phyloP scores from a whole-genome alignment of 2,888 invertebrate species.

The Colostygia pectinataria region DNA sequence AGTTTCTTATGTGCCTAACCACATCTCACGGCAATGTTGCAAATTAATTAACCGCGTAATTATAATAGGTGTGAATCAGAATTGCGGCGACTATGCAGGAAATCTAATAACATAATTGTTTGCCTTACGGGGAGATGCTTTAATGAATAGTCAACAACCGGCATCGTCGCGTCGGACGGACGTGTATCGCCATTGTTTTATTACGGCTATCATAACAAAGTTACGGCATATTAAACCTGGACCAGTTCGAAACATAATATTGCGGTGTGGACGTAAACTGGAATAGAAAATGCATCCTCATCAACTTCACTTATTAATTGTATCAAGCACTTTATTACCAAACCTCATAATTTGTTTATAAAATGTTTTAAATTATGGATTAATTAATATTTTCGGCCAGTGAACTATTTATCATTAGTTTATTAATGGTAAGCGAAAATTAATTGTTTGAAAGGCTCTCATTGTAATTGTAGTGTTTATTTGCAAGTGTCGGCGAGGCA shows the following conservation, averaged over 20 bases:
- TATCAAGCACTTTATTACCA: too few species aligned
- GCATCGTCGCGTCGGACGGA: constrained; percentile 53
- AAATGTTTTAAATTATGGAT: too few species aligned
- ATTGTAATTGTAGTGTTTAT: constrained; percentile 47
- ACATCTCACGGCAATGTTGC: constrained; percentile 39
- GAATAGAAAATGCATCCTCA: neutral
- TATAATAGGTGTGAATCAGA: constrained; percentile 48
- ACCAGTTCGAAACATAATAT: constrained; percentile 23
- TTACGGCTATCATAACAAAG: constrained; percentile 41
- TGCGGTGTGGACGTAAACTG: constrained; percentile 14
- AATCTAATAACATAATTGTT: constrained; percentile 76
- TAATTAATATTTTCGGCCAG: neutral
- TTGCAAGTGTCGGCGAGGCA: constrained; percentile 35
- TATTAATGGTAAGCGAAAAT: constrained; percentile 50
- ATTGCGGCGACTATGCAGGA: constrained; percentile 58
- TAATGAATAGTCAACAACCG: constrained; percentile 78
- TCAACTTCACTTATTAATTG: too few species aligned
- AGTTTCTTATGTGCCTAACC: constrained; percentile 36
- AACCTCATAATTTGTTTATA: too few species aligned
- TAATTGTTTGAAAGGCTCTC: constrained; percentile 46
- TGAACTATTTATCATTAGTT: constrained; percentile 33
- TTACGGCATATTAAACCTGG: constrained; percentile 28
- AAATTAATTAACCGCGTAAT: constrained; percentile 51
- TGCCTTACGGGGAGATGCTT: constrained; percentile 69
- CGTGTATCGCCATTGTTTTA: constrained; percentile 63